Evolutionary conservation across 1,140 invertebrate species (phyloP).

Genomic region (Lordiphosa collinella): DNA sequence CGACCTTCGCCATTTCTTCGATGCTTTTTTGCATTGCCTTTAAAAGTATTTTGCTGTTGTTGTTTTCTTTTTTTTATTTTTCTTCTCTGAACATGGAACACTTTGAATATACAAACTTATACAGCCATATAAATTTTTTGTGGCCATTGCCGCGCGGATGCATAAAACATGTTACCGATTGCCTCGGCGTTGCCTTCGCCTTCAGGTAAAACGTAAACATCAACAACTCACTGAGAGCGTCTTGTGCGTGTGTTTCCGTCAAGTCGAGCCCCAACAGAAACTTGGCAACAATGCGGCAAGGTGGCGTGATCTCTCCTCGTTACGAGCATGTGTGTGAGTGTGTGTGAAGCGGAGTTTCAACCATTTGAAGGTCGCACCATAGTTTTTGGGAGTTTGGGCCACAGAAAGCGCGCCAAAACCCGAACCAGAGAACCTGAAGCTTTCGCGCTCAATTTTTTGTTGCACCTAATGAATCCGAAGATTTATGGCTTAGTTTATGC

Average conservation of each 20-base stretch:
- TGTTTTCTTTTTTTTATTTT: not conserved
- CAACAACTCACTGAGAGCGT: conserved; percentile 24
- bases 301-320: conserved; percentile 41
- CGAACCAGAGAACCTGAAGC: conserved; percentile 28
- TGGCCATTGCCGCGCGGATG: conserved; percentile 39
- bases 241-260: conserved; percentile 55
- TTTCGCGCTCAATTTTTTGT: conserved; percentile 50
- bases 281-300: conserved; percentile 52
- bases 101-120: not conserved
- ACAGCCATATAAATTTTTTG: not conserved
- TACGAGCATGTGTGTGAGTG: conserved; percentile 17
- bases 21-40: conserved; percentile 1
- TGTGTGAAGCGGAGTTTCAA: conserved; percentile 31
- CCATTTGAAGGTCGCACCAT: conserved; percentile 65
- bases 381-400: conserved; percentile 9
- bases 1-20: conserved; percentile 6
- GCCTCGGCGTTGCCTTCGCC: conserved; percentile 42
- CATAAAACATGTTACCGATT: conserved; percentile 75
- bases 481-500: conserved; percentile 62
- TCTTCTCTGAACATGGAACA: not conserved
- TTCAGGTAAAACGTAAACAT: conserved; percentile 38
- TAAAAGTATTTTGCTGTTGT: conserved; percentile 12
- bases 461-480: conserved; percentile 62
- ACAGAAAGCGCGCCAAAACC: conserved; percentile 59
- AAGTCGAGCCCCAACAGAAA: conserved; percentile 46